phyloP scores from a whole-genome alignment of 2,888 invertebrate species.

The Microchrysa polita region DNA sequence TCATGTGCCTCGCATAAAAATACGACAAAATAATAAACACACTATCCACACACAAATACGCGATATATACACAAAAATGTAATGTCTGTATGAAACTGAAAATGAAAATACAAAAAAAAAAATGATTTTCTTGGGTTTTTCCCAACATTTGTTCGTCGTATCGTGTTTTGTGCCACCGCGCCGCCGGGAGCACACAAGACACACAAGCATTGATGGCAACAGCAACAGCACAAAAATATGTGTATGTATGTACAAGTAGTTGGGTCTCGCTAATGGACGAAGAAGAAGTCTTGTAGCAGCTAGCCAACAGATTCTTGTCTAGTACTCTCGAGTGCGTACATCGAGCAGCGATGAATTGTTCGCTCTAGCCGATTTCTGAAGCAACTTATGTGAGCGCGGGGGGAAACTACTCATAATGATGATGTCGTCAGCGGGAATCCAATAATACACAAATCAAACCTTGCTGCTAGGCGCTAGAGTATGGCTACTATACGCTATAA shows the following conservation, averaged over 20 bases:
- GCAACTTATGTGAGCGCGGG: background rate
- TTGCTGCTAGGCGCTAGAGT: background rate
- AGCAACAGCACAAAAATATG: too few species aligned
- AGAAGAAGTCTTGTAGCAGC: background rate
- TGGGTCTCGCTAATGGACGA: background rate
- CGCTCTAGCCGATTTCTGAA: background rate
- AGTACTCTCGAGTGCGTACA: too few species aligned
- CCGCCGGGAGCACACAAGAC: background rate
- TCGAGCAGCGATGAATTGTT: too few species aligned
- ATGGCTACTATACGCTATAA: too few species aligned
- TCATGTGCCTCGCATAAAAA: slow-evolving; percentile 17
- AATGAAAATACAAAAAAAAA: too few species aligned
- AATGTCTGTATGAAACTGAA: slow-evolving; percentile 36
- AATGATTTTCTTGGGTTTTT: slow-evolving; percentile 36
- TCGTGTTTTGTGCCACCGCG: background rate
- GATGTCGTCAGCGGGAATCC: slow-evolving; percentile 43
- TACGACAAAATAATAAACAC: slow-evolving; percentile 11
- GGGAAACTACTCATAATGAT: too few species aligned
- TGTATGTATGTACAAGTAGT: too few species aligned
- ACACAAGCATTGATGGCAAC: too few species aligned
- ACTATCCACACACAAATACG: background rate
- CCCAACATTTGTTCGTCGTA: slow-evolving; percentile 24
- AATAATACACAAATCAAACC: slow-evolving; percentile 10
- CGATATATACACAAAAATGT: slow-evolving; percentile 29
- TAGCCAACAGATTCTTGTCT: slow-evolving; percentile 1